These are phyloP conservation scores for Herpetotheres cachinnans DNA, from an alignment of 2,113 vertebrate species.

Conservation along the genomic window DNA sequence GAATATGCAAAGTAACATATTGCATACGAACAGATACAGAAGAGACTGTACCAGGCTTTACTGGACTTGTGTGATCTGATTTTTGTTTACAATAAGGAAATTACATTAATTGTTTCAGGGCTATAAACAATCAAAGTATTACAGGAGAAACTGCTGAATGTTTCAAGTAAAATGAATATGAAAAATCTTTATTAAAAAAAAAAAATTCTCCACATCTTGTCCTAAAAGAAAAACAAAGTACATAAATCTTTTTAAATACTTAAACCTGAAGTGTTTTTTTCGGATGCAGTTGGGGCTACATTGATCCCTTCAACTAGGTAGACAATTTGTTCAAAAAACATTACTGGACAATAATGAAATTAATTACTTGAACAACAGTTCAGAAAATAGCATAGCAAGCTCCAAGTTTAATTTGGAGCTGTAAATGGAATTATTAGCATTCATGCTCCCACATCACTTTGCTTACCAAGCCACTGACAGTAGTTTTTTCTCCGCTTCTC, in stretches of 20 bases:
- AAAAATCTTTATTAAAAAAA: neutral
- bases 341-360: neutral
- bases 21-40: neutral
- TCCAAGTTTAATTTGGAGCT: neutral
- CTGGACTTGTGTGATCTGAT: neutral
- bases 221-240: neutral
- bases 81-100: neutral
- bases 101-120: neutral
- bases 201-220: fast-evolving
- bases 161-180: neutral
- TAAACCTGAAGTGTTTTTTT: neutral
- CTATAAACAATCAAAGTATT: neutral
- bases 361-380: neutral
- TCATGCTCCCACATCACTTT: neutral
- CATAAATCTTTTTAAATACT: neutral
- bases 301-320: neutral
- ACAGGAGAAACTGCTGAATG: neutral
- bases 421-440: neutral
- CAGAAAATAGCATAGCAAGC: neutral
- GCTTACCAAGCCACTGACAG: neutral
- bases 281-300: neutral
- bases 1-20: neutral
- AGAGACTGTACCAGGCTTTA: neutral
- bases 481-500: neutral
- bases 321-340: neutral